These are phyloP conservation scores for Drosophila kanekoi DNA, from an alignment of 2,888 invertebrate species.

Conservation along the genomic window DNA sequence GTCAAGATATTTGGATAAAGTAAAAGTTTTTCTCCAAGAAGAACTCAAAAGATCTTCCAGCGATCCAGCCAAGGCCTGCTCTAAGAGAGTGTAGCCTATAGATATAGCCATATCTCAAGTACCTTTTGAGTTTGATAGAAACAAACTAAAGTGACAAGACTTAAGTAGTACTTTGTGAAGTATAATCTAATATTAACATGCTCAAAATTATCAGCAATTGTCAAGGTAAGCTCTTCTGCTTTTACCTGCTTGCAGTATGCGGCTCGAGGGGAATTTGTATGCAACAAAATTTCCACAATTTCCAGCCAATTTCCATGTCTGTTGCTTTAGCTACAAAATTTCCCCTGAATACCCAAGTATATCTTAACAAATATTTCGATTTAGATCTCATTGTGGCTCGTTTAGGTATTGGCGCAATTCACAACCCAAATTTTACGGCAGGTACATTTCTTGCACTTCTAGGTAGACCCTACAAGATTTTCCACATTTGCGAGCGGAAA, in stretches of 20 bases:
- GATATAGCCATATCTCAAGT: no score
- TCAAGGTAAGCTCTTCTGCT: neutral
- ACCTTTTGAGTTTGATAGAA: no score
- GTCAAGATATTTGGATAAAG: no score
- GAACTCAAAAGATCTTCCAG: no score
- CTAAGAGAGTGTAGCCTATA: no score
- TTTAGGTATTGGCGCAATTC: constrained; percentile 8
- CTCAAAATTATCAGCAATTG: neutral
- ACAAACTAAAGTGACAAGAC: neutral
- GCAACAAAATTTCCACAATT: neutral
- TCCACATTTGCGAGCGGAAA: no score
- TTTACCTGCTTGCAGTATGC: neutral
- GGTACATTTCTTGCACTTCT: constrained; percentile 12
- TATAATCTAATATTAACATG: neutral
- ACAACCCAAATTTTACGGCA: neutral
- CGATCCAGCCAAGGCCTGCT: no score
- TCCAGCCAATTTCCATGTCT: neutral
- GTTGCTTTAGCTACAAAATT: constrained; percentile 6
- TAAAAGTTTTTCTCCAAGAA: no score
- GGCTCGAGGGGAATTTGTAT: neutral
- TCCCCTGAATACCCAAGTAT: constrained; percentile 5
- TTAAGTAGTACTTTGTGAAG: neutral
- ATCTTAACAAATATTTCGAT: neutral
- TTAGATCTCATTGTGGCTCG: neutral
- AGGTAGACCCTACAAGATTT: constrained; percentile 5